Base-by-base conservation (phyloP, 2,797 vertebrate genomes). In the Falco naumanni region DNA sequence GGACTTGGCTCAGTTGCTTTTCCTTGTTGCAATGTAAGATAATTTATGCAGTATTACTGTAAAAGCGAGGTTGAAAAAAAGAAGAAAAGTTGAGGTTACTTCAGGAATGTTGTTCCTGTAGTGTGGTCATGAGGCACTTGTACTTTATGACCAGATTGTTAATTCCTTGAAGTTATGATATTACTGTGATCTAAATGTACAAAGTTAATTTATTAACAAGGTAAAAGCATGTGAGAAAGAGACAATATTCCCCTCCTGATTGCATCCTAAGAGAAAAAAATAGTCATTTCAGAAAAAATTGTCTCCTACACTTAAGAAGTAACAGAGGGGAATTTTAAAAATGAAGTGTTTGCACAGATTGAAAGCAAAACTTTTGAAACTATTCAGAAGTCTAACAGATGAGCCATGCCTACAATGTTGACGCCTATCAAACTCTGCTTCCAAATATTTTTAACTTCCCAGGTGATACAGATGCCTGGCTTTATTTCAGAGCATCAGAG, bases 311-410 rank as follows among this genome's bases (percentile, higher is more conserved):
- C 34, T n/a, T 11, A 70, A 92, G 75, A 88, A 90, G 15, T 82
- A 82, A 61, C 50, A 53, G 77, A 92, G 85, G 79, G 84, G 69
- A 93, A 96, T 69, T 93, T 90, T 88, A 47, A 93, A 95, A 91
- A 70, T 31, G 4, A 81, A 82, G 21, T 26, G 48, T 57, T 53
- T 91, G 16, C 72, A 90, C 47, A 88, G 66, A 96, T 34, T 57
- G 83, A 93, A 92, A 95, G 63, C 28, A 89, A 94, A 93, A 75
- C 65, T 92, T 89, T 34, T 66, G 24, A 87, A 93, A 86, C 34
- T 87, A 16, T 37, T 94, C 47, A 66, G 61, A 84, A 64, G 25
- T 84, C 48, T 53, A 77, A 64, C 25, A 80, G 59, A 76, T 75
- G 57, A 89, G 50, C 54, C 16, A 43, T 76, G 51, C 18, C 39